These are phyloP conservation scores for Sphenopsis melanotis DNA, from an alignment of 2,797 vertebrate genomes.

Conservation along the genomic window DNA sequence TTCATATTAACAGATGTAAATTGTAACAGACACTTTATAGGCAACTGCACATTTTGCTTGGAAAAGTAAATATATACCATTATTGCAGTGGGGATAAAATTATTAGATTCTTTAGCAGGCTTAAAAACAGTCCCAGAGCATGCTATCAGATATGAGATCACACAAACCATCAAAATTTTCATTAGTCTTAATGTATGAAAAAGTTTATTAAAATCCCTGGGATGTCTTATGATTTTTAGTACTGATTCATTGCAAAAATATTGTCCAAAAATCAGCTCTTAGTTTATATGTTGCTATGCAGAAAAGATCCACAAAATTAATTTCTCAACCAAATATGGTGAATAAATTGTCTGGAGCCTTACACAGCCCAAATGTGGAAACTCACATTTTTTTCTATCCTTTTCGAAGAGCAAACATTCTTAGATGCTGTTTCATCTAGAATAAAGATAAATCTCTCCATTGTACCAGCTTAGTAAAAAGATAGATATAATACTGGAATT, in stretches of 20 bases:
- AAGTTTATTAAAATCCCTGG: background rate
- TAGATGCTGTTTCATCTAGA: background rate
- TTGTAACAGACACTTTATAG: background rate
- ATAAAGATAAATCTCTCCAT: background rate
- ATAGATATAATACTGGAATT: background rate
- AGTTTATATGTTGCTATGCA: background rate
- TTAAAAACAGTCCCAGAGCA: background rate
- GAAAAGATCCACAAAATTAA: background rate
- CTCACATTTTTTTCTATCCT: background rate
- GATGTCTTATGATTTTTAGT: background rate
- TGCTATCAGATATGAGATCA: background rate
- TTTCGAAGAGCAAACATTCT: background rate
- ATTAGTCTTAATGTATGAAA: background rate
- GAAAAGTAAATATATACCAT: conserved; percentile 29
- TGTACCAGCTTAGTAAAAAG: background rate
- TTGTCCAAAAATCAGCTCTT: background rate
- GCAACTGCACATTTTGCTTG: background rate
- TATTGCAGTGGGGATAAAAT: conserved; percentile 4
- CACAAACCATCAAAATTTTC: background rate
- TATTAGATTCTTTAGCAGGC: background rate
- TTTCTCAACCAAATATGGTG: background rate
- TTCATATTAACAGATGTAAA: conserved; percentile 4
- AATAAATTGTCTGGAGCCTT: background rate
- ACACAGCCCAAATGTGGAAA: background rate
- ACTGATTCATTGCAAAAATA: background rate